Conservation (phyloP, 2,888 invertebrate species). For the Stenoptilia bipunctidactyla region DNA sequence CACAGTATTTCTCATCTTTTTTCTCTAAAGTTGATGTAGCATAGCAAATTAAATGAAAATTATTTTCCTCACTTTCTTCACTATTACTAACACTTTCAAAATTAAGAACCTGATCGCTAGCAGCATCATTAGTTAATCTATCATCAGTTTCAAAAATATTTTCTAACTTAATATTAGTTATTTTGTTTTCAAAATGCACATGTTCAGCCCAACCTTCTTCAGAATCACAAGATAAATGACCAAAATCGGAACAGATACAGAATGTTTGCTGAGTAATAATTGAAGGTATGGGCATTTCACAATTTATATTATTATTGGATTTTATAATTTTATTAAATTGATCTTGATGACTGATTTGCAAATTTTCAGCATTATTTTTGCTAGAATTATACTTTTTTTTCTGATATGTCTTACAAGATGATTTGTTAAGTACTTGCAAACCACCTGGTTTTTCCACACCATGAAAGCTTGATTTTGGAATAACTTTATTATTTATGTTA, state of each 20-base stretch:
- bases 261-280: conserved; percentile 22
- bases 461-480: conserved; percentile 39
- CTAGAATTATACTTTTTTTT: neutral
- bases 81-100: too few relatives aligned
- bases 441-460: conserved; percentile 56
- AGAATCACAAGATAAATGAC: conserved; percentile 29
- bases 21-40: too few relatives aligned
- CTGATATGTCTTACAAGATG: neutral
- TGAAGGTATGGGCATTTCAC: neutral
- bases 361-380: conserved; percentile 1
- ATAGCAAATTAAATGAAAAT: too few relatives aligned
- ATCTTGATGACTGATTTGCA: conserved; percentile 2
- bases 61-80: too few relatives aligned
- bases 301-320: neutral
- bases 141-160: too few relatives aligned
- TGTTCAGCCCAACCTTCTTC: too few relatives aligned
- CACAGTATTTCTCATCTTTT: too few relatives aligned
- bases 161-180: too few relatives aligned
- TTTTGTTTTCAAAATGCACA: conserved; percentile 44
- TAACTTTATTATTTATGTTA: conserved; percentile 16
- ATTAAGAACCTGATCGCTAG: too few relatives aligned
- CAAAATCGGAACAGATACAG: conserved; percentile 51
- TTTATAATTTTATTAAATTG: neutral
- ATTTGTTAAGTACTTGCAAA: conserved; percentile 7
- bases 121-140: too few relatives aligned